These are phyloP conservation scores for Andrena flavipes DNA, from an alignment of 2,888 invertebrate species.

Conservation along the genomic window DNA sequence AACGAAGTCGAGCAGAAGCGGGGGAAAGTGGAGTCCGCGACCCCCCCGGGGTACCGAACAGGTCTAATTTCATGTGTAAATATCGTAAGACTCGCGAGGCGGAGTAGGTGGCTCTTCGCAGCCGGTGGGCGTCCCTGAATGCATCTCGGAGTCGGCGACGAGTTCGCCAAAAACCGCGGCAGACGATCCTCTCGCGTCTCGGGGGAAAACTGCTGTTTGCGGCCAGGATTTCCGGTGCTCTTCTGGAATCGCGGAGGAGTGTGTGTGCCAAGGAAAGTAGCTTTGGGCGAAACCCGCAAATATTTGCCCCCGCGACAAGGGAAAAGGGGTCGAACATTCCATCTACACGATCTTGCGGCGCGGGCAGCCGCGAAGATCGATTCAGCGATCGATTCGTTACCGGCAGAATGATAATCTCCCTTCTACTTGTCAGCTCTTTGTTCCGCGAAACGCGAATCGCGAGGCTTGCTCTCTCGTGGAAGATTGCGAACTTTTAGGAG, in stretches of 20 bases:
- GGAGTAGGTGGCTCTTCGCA: not conserved
- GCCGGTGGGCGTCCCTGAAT: conserved; percentile 26
- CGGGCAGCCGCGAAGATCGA: not conserved
- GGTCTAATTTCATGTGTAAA: conserved; percentile 51
- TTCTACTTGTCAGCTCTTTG: too few relatives aligned
- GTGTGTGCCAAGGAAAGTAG: conserved; percentile 28
- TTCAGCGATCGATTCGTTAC: conserved; percentile 16
- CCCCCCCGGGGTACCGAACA: not conserved
- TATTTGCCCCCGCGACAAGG: conserved; percentile 55
- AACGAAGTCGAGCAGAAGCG: conserved; percentile 19
- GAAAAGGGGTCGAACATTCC: conserved; percentile 26
- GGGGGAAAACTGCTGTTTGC: conserved; percentile 49
- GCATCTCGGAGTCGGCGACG: not conserved
- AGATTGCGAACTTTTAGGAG: too few relatives aligned
- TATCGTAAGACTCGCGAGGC: conserved; percentile 9
- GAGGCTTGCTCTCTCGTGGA: too few relatives aligned
- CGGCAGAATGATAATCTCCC: not conserved
- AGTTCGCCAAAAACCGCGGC: conserved; percentile 26
- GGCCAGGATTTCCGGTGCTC: conserved; percentile 52
- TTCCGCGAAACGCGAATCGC: too few relatives aligned
- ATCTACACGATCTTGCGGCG: conserved; percentile 34
- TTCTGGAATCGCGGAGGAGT: conserved; percentile 36
- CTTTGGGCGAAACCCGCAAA: conserved; percentile 51
- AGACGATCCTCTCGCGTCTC: conserved; percentile 28
- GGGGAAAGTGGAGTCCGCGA: not conserved